Percentiles rank a stretch among this genome's conserved stretches.
Conservation (phyloP, 1,140 invertebrate genomes). For the Marisa cornuarietis region DNA sequence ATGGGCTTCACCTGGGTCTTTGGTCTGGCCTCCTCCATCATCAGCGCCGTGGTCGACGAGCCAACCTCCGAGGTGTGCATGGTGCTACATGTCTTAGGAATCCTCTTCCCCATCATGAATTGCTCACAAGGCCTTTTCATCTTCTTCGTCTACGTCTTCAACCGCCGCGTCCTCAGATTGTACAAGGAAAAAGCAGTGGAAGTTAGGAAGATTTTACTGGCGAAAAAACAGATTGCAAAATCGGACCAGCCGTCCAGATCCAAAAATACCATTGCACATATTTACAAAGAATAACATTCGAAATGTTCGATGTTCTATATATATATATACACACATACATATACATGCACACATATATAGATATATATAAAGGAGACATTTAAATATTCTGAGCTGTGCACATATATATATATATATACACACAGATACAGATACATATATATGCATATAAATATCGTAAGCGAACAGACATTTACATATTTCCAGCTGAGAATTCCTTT, state of each 20-base stretch:
- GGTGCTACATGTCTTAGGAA: slow-evolving; percentile 45
- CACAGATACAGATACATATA: no score
- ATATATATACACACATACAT: no score
- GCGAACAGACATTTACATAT: no score
- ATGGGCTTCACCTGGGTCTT: slow-evolving; percentile 68
- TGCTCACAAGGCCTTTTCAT: slow-evolving; percentile 62
- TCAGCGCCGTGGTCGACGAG: slow-evolving; percentile 45
- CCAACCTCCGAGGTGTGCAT: slow-evolving; percentile 42
- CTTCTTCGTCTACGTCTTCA: slow-evolving; percentile 62
- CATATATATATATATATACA: no score
- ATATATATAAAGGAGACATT: no score
- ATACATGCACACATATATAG: no score
- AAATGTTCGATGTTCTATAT: no score
- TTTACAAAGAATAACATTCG: not conserved
- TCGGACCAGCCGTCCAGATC: not conserved
- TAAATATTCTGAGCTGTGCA: no score
- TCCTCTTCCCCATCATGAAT: slow-evolving; percentile 60
- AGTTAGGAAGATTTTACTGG: not conserved
- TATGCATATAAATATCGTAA: no score
- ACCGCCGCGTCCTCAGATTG: slow-evolving; percentile 48
- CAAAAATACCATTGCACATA: not conserved
- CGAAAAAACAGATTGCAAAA: not conserved
- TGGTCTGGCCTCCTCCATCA: slow-evolving; percentile 60
- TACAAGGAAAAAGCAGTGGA: slow-evolving; percentile 36
- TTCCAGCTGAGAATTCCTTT: no score